Conservation (phyloP, 1,140 invertebrate species). For the Drosophila navojoa region DNA sequence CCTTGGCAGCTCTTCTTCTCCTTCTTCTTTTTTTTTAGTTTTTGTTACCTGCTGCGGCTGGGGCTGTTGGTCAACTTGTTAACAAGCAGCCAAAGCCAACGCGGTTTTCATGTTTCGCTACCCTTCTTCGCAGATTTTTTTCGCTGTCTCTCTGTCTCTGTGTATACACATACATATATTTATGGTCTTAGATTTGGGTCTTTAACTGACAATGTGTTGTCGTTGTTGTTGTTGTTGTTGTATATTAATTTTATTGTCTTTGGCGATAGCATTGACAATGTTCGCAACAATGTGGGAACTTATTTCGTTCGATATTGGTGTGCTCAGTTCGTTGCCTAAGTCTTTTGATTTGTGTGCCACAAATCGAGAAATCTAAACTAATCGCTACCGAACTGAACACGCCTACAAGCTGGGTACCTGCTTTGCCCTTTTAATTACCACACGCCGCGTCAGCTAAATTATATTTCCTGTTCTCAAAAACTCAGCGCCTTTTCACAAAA, state of each 20-base stretch:
- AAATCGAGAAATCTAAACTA: conserved; percentile 67
- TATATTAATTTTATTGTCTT: conserved; percentile 81
- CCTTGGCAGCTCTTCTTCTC: conserved; percentile 30
- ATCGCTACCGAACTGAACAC: conserved; percentile 73
- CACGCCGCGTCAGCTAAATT: conserved; percentile 79
- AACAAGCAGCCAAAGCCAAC: conserved; percentile 61
- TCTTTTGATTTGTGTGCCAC: conserved; percentile 72
- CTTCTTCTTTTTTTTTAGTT: background rate
- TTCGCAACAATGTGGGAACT: conserved; percentile 66
- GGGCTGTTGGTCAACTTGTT: conserved; percentile 74
- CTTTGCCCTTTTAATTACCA: conserved; percentile 80
- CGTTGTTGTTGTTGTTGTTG: conserved; percentile 66
- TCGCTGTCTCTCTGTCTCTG: background rate
- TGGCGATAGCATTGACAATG: conserved; percentile 68
- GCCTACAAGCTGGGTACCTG: conserved; percentile 65
- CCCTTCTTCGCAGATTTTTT: conserved; percentile 42
- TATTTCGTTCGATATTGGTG: conserved; percentile 22
- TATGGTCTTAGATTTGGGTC: conserved; percentile 78
- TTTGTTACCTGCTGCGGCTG: conserved; percentile 60
- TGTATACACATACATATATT: conserved; percentile 36
- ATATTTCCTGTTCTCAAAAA: conserved; percentile 76
- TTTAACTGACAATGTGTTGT: conserved; percentile 28
- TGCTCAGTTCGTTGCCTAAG: conserved; percentile 73
- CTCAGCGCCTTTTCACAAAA: conserved; percentile 46
- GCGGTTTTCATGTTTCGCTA: conserved; percentile 67